phyloP scores from a whole-genome alignment of 2,888 invertebrate species.

The Cataglyphis albicans region DNA sequence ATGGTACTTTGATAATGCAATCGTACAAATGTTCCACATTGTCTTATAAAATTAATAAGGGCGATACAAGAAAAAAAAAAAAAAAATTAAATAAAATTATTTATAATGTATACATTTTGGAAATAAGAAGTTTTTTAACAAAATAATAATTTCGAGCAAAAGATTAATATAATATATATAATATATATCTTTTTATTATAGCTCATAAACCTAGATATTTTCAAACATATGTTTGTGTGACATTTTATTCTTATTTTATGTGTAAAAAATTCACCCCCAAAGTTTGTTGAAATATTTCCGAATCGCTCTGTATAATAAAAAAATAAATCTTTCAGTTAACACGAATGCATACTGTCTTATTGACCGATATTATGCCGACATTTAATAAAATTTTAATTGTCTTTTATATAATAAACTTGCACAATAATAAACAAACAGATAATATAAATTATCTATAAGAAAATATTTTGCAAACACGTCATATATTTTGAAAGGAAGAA shows the following conservation, averaged over 20 bases:
- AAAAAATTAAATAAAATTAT: no score
- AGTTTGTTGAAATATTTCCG: no score
- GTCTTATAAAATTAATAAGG: not conserved
- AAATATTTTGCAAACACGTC: not conserved
- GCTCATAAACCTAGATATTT: no score
- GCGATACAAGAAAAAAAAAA: not conserved
- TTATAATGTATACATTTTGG: not conserved
- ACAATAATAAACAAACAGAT: not conserved
- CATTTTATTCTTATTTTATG: no score
- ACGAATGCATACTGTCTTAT: not conserved
- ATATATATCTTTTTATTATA: no score
- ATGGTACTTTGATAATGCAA: not conserved
- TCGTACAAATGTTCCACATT: not conserved
- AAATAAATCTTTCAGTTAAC: not conserved
- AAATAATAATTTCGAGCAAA: not conserved
- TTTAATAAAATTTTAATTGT: slow-evolving; percentile 15
- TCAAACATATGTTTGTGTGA: no score
- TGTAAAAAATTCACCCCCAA: no score
- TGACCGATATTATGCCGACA: not conserved
- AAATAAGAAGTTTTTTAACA: not conserved
- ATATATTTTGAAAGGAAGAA: not conserved
- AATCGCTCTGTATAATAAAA: not conserved
- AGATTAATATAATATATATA: not conserved
- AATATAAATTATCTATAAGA: not conserved
- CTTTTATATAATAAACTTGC: not conserved